Evolutionary conservation across 2,888 invertebrate genomes (phyloP).

Genomic region (Zelleria hepariella): DNA sequence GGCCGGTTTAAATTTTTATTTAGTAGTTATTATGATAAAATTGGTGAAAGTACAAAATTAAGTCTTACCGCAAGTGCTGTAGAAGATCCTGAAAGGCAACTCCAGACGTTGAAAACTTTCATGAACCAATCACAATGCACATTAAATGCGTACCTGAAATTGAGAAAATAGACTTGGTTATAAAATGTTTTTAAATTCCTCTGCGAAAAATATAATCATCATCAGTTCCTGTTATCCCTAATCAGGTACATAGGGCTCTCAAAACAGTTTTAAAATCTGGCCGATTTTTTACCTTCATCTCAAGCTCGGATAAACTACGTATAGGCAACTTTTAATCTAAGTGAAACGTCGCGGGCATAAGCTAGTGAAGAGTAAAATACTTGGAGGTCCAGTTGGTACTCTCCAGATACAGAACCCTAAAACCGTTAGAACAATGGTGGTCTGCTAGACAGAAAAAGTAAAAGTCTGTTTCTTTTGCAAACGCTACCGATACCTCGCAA

Average conservation of each 20-base stretch:
- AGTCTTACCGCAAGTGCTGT: background rate
- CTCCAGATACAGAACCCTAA: no score
- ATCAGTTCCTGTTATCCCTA: background rate
- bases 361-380: no score
- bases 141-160: background rate
- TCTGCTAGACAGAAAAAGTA: background rate
- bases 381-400: no score
- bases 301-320: no score
- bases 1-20: no score
- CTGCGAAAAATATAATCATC: background rate
- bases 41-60: background rate
- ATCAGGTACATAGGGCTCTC: no score
- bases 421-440: no score
- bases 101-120: background rate
- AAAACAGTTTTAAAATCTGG: no score
- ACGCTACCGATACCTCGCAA: background rate
- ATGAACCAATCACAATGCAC: background rate
- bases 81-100: background rate
- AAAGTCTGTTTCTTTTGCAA: background rate
- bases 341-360: no score
- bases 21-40: background rate
- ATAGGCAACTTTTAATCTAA: no score
- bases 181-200: background rate
- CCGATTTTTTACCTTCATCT: no score
- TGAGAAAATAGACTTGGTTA: no score